phyloP scores from a whole-genome alignment of 1,140 invertebrate species.

The Pachyrhynchus sulphureomaculatus region DNA sequence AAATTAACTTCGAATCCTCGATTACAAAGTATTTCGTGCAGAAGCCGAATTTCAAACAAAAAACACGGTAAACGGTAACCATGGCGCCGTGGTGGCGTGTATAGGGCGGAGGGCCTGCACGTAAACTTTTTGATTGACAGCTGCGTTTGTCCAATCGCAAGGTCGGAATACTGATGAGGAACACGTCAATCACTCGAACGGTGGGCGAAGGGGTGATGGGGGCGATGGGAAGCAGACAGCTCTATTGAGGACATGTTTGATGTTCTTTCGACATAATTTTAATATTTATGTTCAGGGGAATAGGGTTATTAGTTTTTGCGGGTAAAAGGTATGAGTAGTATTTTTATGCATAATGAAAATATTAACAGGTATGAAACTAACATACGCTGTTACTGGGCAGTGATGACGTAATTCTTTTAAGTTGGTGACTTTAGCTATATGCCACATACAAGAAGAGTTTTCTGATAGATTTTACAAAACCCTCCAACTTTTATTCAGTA shows the following conservation, averaged over 20 bases:
- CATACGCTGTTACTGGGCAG: no score
- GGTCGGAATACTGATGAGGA: constrained; percentile 62
- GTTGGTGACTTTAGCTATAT: no score
- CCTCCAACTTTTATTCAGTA: no score
- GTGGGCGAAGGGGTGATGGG: not conserved
- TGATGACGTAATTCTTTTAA: no score
- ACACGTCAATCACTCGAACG: constrained; percentile 48
- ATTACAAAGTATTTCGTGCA: constrained; percentile 24
- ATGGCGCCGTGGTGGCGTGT: constrained; percentile 19
- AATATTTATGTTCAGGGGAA: not conserved
- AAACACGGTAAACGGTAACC: constrained; percentile 30
- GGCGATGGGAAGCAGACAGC: constrained; percentile 2
- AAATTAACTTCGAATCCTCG: constrained; percentile 20
- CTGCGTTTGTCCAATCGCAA: constrained; percentile 60
- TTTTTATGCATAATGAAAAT: no score
- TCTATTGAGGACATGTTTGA: constrained; percentile 26
- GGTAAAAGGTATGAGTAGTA: not conserved
- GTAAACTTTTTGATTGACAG: constrained; percentile 61
- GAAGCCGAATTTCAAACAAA: constrained; percentile 32
- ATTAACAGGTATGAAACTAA: no score
- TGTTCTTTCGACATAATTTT: not conserved
- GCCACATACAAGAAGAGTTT: no score
- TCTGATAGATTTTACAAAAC: no score
- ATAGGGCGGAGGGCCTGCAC: constrained; percentile 25
- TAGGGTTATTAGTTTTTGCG: not conserved